These are phyloP conservation scores for Phalera bucephala DNA, from an alignment of 2,888 invertebrate genomes.

Conservation along the genomic window DNA sequence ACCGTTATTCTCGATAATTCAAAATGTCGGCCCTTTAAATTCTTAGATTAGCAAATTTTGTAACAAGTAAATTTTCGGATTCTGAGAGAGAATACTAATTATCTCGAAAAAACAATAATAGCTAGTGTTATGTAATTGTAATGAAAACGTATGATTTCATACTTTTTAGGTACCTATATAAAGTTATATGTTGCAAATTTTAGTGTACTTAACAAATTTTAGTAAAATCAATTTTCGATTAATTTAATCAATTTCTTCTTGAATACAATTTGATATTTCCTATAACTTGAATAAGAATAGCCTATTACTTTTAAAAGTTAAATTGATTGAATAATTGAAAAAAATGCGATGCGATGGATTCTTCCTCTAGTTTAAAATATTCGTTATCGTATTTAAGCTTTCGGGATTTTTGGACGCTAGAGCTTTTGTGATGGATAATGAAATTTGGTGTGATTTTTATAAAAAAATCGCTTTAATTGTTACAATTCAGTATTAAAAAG, in stretches of 20 bases:
- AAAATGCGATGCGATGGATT: constrained; percentile 12
- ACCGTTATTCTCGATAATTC: constrained; percentile 11
- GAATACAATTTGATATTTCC: constrained; percentile 1
- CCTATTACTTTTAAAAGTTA: constrained; percentile 9
- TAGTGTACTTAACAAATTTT: constrained; percentile 15
- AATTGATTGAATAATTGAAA: constrained; percentile 8
- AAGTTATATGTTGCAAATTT: constrained; percentile 19
- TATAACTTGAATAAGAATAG: constrained; percentile 22
- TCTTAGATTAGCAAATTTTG: constrained; percentile 12
- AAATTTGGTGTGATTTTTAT: constrained; percentile 18
- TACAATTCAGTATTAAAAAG: constrained; percentile 36
- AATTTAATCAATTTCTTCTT: too few species aligned
- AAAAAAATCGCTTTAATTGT: constrained; percentile 21
- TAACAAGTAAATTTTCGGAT: constrained; percentile 17
- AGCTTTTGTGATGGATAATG: constrained; percentile 20
- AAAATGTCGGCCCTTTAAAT: constrained; percentile 23
- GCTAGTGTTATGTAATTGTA: constrained; percentile 13
- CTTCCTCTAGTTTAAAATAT: constrained; percentile 29
- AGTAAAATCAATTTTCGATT: constrained; percentile 5
- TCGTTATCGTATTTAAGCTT: constrained; percentile 18
- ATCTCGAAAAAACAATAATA: constrained; percentile 45
- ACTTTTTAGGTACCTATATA: constrained; percentile 11
- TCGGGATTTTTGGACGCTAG: constrained; percentile 18
- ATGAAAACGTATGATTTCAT: constrained; percentile 20
- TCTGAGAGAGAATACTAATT: constrained; percentile 47